These are phyloP conservation scores for Tenthredo distinguenda DNA, from an alignment of 2,888 invertebrate genomes.

Conservation along the genomic window DNA sequence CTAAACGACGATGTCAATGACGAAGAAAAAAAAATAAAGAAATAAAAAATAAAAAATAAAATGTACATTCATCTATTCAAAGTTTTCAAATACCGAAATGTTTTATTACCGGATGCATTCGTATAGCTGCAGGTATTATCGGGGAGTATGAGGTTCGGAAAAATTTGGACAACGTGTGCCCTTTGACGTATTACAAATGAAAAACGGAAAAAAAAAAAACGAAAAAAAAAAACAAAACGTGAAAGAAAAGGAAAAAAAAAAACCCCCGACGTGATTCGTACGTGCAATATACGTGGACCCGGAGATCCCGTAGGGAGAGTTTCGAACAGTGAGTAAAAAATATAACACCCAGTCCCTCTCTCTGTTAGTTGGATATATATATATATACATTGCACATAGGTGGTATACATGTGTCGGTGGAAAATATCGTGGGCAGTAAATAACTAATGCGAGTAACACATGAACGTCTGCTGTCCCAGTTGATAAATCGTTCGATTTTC, in stretches of 20 bases:
- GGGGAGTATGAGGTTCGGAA: not conserved
- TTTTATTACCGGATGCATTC: not conserved
- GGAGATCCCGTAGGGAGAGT: conserved; percentile 27
- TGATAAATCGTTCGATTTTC: conserved; percentile 46
- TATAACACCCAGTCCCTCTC: not conserved
- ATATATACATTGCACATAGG: not conserved
- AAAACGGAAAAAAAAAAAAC: not conserved
- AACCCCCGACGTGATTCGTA: conserved; percentile 8
- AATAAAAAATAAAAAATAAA: too few relatives aligned
- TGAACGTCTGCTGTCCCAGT: conserved; percentile 15
- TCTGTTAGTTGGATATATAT: too few relatives aligned
- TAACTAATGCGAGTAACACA: conserved; percentile 48
- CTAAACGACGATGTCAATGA: not conserved
- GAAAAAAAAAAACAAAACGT: not conserved
- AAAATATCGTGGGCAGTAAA: conserved; percentile 36
- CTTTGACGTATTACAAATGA: not conserved
- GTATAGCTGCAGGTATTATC: not conserved
- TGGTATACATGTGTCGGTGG: not conserved
- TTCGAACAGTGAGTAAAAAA: conserved; percentile 12
- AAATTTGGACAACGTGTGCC: not conserved
- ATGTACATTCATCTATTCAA: not conserved
- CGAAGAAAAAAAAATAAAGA: not conserved
- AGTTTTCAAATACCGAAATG: not conserved
- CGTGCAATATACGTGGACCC: not conserved
- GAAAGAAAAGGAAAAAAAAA: not conserved